Evolutionary conservation across 2,888 invertebrate species (phyloP).

Genomic region (Tinea trinotella): DNA sequence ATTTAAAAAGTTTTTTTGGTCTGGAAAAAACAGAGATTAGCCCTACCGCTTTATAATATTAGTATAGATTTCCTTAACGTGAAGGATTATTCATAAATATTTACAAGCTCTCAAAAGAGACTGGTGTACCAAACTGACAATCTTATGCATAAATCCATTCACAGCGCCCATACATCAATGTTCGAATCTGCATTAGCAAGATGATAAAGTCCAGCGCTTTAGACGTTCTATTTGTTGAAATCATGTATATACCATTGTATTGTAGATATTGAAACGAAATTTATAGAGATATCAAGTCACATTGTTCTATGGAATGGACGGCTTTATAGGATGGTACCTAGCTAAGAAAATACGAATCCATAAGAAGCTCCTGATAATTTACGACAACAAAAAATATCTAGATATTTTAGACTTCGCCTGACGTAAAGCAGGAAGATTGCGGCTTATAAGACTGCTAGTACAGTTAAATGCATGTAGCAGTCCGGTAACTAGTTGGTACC

Average conservation of each 20-base stretch:
- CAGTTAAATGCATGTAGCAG: too few species aligned
- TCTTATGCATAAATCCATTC: slow-evolving; percentile 9
- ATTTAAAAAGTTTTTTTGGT: too few species aligned
- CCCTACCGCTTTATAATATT: too few species aligned
- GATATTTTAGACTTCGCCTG: too few species aligned
- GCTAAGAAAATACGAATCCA: background rate
- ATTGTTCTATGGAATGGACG: background rate
- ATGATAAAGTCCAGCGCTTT: slow-evolving; percentile 1
- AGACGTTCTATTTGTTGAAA: background rate
- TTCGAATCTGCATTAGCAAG: background rate
- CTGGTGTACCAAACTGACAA: background rate
- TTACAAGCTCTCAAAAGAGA: background rate
- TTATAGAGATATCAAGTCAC: background rate
- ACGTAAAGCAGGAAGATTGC: too few species aligned
- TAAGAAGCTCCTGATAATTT: background rate
- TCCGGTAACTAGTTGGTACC: too few species aligned
- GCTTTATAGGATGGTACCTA: too few species aligned
- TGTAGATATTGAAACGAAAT: background rate
- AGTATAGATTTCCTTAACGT: background rate
- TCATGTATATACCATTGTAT: background rate
- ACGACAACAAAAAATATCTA: too few species aligned
- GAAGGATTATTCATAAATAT: slow-evolving; percentile 4
- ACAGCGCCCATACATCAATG: background rate
- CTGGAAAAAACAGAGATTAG: too few species aligned
- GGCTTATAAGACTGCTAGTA: too few species aligned